Base-by-base conservation (phyloP, 1,140 invertebrate genomes). In the Dolichoris vasculosae region DNA sequence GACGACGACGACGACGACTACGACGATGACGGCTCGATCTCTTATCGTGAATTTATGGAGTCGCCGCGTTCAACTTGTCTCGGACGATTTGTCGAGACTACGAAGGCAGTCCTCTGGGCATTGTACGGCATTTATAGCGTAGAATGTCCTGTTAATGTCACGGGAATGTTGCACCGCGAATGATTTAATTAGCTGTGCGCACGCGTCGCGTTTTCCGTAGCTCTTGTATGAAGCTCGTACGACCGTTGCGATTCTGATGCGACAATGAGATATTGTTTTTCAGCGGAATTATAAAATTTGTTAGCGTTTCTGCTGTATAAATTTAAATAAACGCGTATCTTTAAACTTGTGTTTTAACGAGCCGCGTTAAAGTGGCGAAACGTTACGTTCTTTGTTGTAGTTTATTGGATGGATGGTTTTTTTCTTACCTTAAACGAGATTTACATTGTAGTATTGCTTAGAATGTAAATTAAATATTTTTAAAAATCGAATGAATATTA, bases 31-130 rank as follows among this genome's bases (percentile, higher is more conserved):
- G 46, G 17, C 71, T 40, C 82, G 71, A 83, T 83, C 55, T 77
- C 82, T 83, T 83, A 83, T 77, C 82, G 82, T 17, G n/a, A 67
- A 83, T 83, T 83, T 83, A 83, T 83, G 82, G 75, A 83, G 35
- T 83, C 43, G 59, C 38, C 30, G n/a, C 9, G n/a, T 38, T 35
- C 35, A 26, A 26, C 75, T 79, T 13, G n/a, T 4, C 32, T 63
- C 32, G 7, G 55, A 2, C 35, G 76, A 79, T 79, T 80, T 80
- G 30, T 80, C 11, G 51, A 59, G 32, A 26, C 38, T 17, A 23
- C 55, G 23, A 43, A 26, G 26, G 6, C 6, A 43, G 63, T 71
- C 32, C 35, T 35, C 55, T 26, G 15, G 67, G 17, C 80, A 82
- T 82, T 82, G 67, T 55, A 48, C 32, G 0, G 82, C 73, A 83